phyloP scores from a whole-genome alignment of 2,797 vertebrate genomes.

The Pampus argenteus region DNA sequence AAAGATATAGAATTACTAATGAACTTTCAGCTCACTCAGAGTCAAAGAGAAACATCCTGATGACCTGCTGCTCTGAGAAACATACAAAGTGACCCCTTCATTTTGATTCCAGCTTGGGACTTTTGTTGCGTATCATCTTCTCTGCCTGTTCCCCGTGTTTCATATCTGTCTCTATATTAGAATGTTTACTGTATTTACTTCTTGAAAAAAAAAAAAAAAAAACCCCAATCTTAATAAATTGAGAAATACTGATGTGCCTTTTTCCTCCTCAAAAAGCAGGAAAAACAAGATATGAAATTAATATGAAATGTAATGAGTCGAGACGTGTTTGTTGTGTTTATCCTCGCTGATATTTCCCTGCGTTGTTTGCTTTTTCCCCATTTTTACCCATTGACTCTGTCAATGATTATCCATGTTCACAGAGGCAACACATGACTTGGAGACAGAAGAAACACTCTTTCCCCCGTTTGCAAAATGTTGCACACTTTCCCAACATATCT shows the following conservation, averaged over 20 bases:
- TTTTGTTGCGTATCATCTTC: background rate
- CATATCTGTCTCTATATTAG: background rate
- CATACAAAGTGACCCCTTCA: background rate
- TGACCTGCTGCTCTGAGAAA: too few species aligned
- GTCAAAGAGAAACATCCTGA: background rate
- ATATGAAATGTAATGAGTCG: constrained; percentile 35
- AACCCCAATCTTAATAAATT: too few species aligned
- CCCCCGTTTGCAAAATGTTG: constrained; percentile 10
- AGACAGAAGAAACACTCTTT: constrained; percentile 28
- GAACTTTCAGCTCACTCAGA: background rate
- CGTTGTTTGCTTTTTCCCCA: constrained; percentile 38
- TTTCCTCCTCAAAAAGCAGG: background rate
- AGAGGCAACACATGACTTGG: constrained; percentile 42
- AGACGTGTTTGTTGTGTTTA: constrained; percentile 43
- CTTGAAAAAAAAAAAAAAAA: too few species aligned
- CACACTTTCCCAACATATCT: background rate
- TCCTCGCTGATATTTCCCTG: constrained; percentile 25
- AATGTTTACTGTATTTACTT: background rate
- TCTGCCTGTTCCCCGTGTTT: background rate
- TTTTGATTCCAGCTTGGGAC: too few species aligned
- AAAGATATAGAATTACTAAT: background rate
- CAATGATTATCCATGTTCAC: constrained; percentile 62
- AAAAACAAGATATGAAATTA: constrained; percentile 21
- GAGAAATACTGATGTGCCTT: constrained; percentile 6
- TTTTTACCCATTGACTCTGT: constrained; percentile 40